Conservation (phyloP, 2,888 invertebrate species). For the Didymodactylos carnosus region DNA sequence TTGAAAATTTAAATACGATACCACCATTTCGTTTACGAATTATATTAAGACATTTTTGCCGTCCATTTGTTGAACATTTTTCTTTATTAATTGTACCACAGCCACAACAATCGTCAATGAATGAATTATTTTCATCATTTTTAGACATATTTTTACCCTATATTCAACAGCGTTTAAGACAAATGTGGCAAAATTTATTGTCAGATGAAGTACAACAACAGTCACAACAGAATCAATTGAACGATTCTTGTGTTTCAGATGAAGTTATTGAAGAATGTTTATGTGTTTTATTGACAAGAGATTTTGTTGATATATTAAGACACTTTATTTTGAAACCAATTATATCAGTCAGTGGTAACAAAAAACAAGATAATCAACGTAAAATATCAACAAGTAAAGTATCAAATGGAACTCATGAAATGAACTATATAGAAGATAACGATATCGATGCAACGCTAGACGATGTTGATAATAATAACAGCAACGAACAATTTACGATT, state of each 20-base stretch:
- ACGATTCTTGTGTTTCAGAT: too few species aligned
- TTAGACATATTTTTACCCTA: neutral
- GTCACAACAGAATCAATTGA: too few species aligned
- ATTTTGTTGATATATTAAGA: neutral
- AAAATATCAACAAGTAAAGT: neutral
- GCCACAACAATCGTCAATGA: neutral
- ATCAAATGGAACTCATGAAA: neutral
- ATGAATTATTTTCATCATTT: neutral
- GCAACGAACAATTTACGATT: too few species aligned
- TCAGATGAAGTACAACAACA: too few species aligned
- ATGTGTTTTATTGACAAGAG: neutral
- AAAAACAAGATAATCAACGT: too few species aligned
- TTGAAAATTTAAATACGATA: neutral
- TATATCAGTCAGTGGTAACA: too few species aligned
- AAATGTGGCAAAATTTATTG: neutral
- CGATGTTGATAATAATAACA: too few species aligned
- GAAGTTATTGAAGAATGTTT: slow-evolving; percentile 1
- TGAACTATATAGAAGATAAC: neutral
- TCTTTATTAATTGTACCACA: too few species aligned
- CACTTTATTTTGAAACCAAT: neutral
- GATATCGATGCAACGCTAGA: neutral
- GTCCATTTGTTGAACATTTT: neutral
- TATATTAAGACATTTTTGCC: neutral
- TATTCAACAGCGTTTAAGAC: neutral
- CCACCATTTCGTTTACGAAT: neutral